Base-by-base conservation (phyloP, 2,888 invertebrate genomes). In the Mythimna impura region DNA sequence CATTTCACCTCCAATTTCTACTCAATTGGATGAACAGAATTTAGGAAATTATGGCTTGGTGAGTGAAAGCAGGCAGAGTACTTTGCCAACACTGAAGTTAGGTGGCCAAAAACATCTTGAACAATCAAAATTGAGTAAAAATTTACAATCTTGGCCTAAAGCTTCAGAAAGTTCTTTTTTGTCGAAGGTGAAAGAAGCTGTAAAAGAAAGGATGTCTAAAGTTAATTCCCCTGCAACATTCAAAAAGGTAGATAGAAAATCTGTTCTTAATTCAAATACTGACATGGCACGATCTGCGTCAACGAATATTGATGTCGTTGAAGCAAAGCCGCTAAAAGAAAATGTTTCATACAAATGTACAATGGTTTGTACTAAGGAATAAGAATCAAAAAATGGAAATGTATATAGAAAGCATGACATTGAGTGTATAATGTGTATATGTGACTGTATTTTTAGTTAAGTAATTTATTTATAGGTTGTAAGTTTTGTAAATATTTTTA, bases 281-380 rank as follows among this genome's bases (percentile, higher is more conserved):
- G 89, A 92, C 73, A 90, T 91, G 91, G 34, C 81, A 34, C 86
- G 85, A 64, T 88, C 92, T 8, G 89, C 91, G 0, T 89, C 93
- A n/a, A 87, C 90, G 50, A 89, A 87, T 64, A 67, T 84, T 47
- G 84, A 86, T 22, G 73, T 86, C 6, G 55, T 83, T 17, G 47
- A 73, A 20, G 76, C 75, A 36, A 80, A 87, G 22, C 71, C 89
- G 0, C 79, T 94, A 47, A 91, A 92, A 83, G 93, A 95, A 89
- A 94, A 94, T 74, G 89, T 92, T 22, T 82, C 93, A 0, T 96
- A 95, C 73, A 93, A 91, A 80, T 96, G 95, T 84, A 92, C 87
- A 80, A 92, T 96, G 92, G 85, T 93, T 43, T 96, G 95, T 82
- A 90, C 91, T 5, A 92, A 90, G 76, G 92, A 93, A 63, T 81